phyloP scores from a whole-genome alignment of 2,113 vertebrate species.

The Syngnathoides biaculeatus region DNA sequence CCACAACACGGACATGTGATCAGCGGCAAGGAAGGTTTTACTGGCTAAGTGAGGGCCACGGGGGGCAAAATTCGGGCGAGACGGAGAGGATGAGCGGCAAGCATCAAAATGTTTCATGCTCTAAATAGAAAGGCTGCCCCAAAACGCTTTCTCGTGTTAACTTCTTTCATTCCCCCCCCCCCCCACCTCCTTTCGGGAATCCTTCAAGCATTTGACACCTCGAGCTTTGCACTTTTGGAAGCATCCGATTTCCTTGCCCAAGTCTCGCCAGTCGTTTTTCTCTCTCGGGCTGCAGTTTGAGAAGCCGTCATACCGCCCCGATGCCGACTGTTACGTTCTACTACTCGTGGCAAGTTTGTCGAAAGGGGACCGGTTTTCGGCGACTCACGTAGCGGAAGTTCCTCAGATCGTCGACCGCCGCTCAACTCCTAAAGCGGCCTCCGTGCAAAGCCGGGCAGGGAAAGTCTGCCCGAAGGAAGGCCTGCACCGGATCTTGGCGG shows the following conservation, averaged over 20 bases:
- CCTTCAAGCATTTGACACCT: neutral
- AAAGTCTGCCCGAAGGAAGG: too few relatives aligned
- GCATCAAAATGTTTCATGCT: neutral
- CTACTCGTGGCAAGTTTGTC: neutral
- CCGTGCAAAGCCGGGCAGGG: too few relatives aligned
- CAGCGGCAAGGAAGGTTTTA: conserved; percentile 31
- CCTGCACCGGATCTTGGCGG: too few relatives aligned
- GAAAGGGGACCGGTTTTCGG: neutral
- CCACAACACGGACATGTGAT: conserved; percentile 15
- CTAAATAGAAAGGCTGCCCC: neutral
- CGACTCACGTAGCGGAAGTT: neutral
- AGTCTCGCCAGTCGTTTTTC: neutral
- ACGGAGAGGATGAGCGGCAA: neutral
- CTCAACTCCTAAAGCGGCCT: neutral
- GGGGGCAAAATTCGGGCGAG: conserved; percentile 5
- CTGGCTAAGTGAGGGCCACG: conserved; percentile 20
- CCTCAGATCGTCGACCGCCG: too few relatives aligned
- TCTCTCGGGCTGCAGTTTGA: too few relatives aligned
- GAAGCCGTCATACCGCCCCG: too few relatives aligned
- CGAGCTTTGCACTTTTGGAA: neutral
- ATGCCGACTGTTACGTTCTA: neutral
- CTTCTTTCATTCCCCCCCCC: too few relatives aligned
- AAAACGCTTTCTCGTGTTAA: neutral
- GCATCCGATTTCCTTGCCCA: neutral
- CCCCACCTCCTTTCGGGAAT: neutral